phyloP scores from a whole-genome alignment of 2,113 vertebrate species.

The Marmota flaviventris region DNA sequence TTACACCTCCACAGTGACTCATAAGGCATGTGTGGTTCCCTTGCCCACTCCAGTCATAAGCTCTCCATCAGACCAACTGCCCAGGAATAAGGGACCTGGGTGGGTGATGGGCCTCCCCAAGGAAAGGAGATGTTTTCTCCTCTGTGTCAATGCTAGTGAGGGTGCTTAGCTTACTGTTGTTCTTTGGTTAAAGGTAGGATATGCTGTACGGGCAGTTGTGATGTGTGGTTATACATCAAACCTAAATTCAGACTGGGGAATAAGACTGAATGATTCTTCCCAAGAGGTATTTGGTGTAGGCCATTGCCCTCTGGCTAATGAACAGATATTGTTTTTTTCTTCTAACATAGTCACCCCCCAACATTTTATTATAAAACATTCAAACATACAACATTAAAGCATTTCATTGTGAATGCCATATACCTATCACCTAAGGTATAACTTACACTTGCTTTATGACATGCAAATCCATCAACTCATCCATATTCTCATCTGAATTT shows the following conservation, averaged over 20 bases:
- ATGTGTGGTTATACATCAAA: constrained; percentile 31
- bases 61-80: neutral
- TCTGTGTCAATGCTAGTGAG: neutral
- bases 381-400: neutral
- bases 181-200: neutral
- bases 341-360: constrained; percentile 11
- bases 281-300: neutral
- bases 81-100: neutral
- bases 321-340: neutral
- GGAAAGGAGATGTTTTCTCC: neutral
- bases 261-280: neutral
- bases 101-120: neutral
- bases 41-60: neutral
- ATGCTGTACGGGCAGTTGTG: neutral
- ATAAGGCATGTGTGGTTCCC: fast-evolving
- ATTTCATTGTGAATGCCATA: neutral
- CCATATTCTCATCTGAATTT: neutral
- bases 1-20: neutral
- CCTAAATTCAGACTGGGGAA: neutral
- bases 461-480: neutral
- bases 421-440: too few relatives aligned
- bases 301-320: neutral
- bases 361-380: neutral
- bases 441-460: neutral
- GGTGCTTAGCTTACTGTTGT: neutral